phyloP scores from a whole-genome alignment of 2,113 vertebrate species.

The Aspidoscelis tigris region DNA sequence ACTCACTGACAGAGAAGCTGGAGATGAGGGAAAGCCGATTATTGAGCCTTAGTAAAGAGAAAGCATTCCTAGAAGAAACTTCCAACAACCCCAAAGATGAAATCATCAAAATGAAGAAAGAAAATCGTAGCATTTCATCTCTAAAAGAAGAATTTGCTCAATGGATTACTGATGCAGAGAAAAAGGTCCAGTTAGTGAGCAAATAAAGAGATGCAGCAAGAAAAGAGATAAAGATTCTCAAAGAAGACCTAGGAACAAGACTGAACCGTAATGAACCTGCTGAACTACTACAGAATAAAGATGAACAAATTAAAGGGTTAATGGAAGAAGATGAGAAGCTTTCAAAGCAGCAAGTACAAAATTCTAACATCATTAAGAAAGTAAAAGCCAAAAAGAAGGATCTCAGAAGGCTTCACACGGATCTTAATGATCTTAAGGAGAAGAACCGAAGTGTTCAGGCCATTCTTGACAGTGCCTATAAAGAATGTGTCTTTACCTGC shows the following conservation, averaged over 20 bases:
- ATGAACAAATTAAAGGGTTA: slow-evolving; percentile 96
- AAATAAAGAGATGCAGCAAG: slow-evolving; percentile 96
- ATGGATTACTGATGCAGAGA: slow-evolving; percentile 94
- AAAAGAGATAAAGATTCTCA: slow-evolving; percentile 94
- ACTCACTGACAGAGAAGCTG: slow-evolving; percentile 88
- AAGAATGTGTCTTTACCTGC: slow-evolving; percentile 28
- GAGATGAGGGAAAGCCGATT: slow-evolving; percentile 95
- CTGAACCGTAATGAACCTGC: slow-evolving; percentile 90
- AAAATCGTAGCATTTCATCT: slow-evolving; percentile 90
- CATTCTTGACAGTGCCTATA: slow-evolving; percentile 92
- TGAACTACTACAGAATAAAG: slow-evolving; percentile 94
- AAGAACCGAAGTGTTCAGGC: slow-evolving; percentile 90
- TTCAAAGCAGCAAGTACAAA: slow-evolving; percentile 97
- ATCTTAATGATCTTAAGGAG: slow-evolving; percentile 88
- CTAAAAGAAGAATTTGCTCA: slow-evolving; percentile 96
- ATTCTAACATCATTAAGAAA: slow-evolving; percentile 97
- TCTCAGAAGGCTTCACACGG: slow-evolving; percentile 79
- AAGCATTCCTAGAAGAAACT: slow-evolving; percentile 91
- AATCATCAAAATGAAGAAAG: slow-evolving; percentile 90
- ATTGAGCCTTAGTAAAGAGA: slow-evolving; percentile 93
- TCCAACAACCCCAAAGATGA: slow-evolving; percentile 98
- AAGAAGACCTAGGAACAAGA: slow-evolving; percentile 91
- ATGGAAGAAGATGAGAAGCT: slow-evolving; percentile 98
- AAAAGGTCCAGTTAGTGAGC: slow-evolving; percentile 93
- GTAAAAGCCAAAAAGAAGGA: slow-evolving; percentile 93